Evolutionary conservation across 2,888 invertebrate species (phyloP).

Genomic region (Aporophyla nigra): DNA sequence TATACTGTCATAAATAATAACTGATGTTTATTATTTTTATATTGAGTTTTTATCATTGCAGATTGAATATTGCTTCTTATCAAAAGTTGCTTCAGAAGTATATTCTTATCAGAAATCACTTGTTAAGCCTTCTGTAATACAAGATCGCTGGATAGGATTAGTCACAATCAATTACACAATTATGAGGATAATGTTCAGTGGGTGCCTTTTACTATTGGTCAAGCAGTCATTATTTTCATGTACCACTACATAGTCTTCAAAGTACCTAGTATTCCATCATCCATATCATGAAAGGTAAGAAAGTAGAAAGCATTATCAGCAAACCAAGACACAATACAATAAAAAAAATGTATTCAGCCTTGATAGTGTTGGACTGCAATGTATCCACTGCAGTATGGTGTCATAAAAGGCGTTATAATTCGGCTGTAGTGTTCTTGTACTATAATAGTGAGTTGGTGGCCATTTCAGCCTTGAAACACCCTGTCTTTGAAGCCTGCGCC

Average conservation of each 20-base stretch:
- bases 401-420: slow-evolving; percentile 15
- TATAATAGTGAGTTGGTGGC: slow-evolving; percentile 18
- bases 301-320: slow-evolving; percentile 1
- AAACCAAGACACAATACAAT: slow-evolving; percentile 17
- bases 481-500: slow-evolving; percentile 30
- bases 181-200: slow-evolving; percentile 7
- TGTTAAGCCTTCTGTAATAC: slow-evolving; percentile 13
- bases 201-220: not conserved
- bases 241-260: not conserved
- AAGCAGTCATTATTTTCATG: slow-evolving; percentile 2
- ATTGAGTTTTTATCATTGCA: slow-evolving; percentile 28
- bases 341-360: slow-evolving; percentile 10
- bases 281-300: slow-evolving; percentile 9
- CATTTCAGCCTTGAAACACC: slow-evolving; percentile 34
- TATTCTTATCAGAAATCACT: slow-evolving; percentile 29
- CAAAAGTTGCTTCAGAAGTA: slow-evolving; percentile 3
- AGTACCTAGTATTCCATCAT: slow-evolving; percentile 13
- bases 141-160: slow-evolving; percentile 16
- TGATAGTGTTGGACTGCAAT: slow-evolving; percentile 15
- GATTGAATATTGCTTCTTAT: slow-evolving; percentile 41
- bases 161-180: not conserved
- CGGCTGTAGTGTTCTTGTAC: slow-evolving; percentile 11
- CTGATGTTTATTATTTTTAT: slow-evolving; percentile 22
- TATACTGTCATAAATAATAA: slow-evolving; percentile 14
- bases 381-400: slow-evolving; percentile 10